phyloP scores from a whole-genome alignment of 2,797 vertebrate species.

The Brachyrhaphis roseni region DNA sequence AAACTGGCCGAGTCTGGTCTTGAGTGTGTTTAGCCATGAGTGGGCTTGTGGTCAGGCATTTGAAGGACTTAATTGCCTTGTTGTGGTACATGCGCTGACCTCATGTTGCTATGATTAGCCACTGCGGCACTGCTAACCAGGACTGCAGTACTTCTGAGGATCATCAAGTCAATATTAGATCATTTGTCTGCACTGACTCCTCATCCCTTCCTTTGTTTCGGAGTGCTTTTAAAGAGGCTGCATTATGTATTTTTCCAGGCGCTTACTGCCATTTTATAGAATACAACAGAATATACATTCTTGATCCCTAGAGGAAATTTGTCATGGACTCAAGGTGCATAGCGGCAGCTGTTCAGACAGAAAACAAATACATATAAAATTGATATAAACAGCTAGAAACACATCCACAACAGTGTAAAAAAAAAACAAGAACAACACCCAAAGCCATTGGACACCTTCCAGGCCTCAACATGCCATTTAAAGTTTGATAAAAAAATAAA shows the following conservation, averaged over 20 bases:
- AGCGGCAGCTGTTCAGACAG: too few species aligned
- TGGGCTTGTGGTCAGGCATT: constrained; percentile 29
- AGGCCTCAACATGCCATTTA: too few species aligned
- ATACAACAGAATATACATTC: too few species aligned
- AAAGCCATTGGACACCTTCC: too few species aligned
- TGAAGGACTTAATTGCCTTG: constrained; percentile 32
- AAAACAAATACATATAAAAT: too few species aligned
- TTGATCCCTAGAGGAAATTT: too few species aligned
- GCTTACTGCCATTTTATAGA: neutral
- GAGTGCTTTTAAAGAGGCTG: neutral
- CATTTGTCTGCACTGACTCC: neutral
- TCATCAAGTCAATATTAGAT: constrained; percentile 1
- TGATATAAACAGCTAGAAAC: too few species aligned
- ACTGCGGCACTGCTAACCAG: neutral
- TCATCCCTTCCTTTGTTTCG: neutral
- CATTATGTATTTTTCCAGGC: neutral
- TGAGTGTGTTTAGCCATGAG: constrained; percentile 22
- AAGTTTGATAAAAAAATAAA: too few species aligned
- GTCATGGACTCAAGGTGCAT: too few species aligned
- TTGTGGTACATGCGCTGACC: constrained; percentile 15
- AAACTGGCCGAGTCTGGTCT: constrained; percentile 24
- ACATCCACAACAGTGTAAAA: too few species aligned
- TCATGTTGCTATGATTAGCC: constrained; percentile 13
- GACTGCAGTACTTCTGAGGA: constrained; percentile 3
- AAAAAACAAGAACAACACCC: too few species aligned